phyloP scores from a whole-genome alignment of 2,797 vertebrate species.

The Novumbra hubbsi region DNA sequence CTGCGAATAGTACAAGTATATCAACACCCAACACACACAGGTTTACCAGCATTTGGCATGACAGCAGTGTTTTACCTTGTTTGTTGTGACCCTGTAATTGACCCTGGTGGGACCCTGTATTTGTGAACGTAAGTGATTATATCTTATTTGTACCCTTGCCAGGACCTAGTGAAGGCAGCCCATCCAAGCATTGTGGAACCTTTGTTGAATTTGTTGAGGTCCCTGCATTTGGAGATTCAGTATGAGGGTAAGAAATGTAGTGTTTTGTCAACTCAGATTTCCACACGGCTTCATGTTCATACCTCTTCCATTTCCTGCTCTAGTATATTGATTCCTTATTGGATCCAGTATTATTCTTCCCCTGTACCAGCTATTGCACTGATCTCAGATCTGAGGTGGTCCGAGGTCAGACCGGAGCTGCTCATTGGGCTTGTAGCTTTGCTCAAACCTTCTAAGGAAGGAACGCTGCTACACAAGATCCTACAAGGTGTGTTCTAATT shows the following conservation, averaged over 20 bases:
- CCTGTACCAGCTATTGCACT: constrained; percentile 72
- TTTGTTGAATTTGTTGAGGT: constrained; percentile 68
- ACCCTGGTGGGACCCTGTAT: background rate
- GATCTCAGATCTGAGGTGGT: constrained; percentile 71
- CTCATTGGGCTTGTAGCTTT: constrained; percentile 74
- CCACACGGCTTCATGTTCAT: background rate
- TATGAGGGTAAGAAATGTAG: constrained; percentile 70
- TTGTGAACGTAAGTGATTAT: background rate
- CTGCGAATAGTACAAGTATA: constrained; percentile 72
- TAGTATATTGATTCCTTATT: background rate
- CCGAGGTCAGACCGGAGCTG: constrained; percentile 62
- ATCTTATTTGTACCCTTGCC: constrained; percentile 9
- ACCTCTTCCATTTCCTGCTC: background rate
- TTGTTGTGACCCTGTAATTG: background rate
- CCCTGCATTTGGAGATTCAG: constrained; percentile 74
- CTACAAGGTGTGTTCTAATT: constrained; percentile 58
- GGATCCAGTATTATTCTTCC: background rate
- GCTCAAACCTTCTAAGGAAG: constrained; percentile 63
- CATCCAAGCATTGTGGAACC: constrained; percentile 69
- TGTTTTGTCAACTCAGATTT: background rate
- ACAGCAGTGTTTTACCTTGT: background rate
- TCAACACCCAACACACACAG: background rate
- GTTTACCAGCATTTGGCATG: background rate
- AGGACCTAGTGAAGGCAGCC: constrained; percentile 64
- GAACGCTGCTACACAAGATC: constrained; percentile 43